Percentiles rank a stretch among this genome's conserved stretches.
phyloP scores from a whole-genome alignment of 2,797 vertebrate genomes.

The Eutrigla gurnardus region DNA sequence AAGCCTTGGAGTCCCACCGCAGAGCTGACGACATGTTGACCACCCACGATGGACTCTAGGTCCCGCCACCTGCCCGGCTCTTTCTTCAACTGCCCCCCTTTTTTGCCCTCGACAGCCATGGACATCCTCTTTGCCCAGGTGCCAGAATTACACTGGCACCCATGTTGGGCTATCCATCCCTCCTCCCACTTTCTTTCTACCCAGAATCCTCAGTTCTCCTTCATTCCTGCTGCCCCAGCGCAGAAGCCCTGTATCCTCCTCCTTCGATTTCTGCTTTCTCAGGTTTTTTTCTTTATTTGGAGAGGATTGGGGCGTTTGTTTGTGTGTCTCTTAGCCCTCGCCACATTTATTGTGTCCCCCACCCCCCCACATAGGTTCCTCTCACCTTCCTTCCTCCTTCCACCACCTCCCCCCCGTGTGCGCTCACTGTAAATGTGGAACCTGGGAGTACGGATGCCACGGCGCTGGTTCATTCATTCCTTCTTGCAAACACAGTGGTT shows the following conservation, averaged over 20 bases:
- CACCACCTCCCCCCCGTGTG: constrained; percentile 2
- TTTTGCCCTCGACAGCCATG: constrained; percentile 62
- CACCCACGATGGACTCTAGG: constrained; percentile 93
- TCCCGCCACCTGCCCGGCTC: constrained; percentile 57
- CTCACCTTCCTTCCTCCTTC: constrained; percentile 28
- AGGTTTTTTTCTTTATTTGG: constrained; percentile 76
- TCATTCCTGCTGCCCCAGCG: constrained; percentile 70
- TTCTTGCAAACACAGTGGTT: constrained; percentile 41
- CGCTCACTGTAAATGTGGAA: constrained; percentile 63
- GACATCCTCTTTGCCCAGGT: constrained; percentile 55
- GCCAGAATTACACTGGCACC: constrained; percentile 52
- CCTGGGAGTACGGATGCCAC: constrained; percentile 50
- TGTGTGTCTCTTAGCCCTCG: constrained; percentile 55
- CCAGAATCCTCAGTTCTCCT: constrained; percentile 59
- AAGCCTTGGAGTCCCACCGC: constrained; percentile 98
- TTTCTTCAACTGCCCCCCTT: constrained; percentile 51
- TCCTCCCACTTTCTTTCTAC: constrained; percentile 34
- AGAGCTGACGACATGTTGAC: constrained; percentile 93
- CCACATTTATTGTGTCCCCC: constrained; percentile 34
- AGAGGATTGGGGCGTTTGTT: constrained; percentile 47
- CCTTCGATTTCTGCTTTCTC: constrained; percentile 81
- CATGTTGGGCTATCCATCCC: constrained; percentile 45
- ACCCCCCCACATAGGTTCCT: constrained; percentile 13
- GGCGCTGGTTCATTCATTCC: constrained; percentile 59
- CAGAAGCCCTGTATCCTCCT: constrained; percentile 51